Percentiles rank a stretch among this genome's conserved stretches.
phyloP scores from a whole-genome alignment of 2,888 invertebrate genomes.

The Heliconius hortense region DNA sequence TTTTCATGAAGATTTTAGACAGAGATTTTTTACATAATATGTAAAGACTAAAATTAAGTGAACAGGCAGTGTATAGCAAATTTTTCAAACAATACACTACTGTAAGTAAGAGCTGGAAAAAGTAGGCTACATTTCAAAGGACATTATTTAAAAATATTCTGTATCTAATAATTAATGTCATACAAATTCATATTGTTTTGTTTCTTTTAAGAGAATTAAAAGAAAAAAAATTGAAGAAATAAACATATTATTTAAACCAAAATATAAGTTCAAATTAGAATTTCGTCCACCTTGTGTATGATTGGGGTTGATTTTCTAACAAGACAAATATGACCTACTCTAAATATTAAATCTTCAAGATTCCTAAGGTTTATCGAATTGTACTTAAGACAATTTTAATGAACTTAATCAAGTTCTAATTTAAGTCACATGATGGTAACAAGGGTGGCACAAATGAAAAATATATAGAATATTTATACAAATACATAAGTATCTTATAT shows the following conservation, averaged over 20 bases:
- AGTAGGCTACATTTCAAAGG: too few relatives aligned
- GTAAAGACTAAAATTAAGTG: too few relatives aligned
- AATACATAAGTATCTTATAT: neutral
- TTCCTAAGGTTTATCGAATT: neutral
- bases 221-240: neutral
- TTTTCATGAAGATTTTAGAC: too few relatives aligned
- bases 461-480: neutral
- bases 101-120: too few relatives aligned
- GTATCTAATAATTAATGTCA: too few relatives aligned
- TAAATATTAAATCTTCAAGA: neutral
- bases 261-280: neutral
- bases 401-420: slow-evolving; percentile 18
- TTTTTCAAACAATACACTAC: too few relatives aligned
- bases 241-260: neutral
- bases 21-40: too few relatives aligned
- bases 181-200: neutral
- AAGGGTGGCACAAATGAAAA: slow-evolving; percentile 32
- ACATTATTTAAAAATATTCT: too few relatives aligned
- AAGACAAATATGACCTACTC: neutral
- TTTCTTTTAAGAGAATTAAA: neutral
- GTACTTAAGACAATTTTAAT: neutral
- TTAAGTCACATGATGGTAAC: slow-evolving; percentile 45
- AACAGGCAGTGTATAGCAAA: too few relatives aligned
- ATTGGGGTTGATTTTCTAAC: neutral
- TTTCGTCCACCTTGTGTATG: neutral